These are phyloP conservation scores for Pseudocheirus occidentalis DNA, from an alignment of 2,797 vertebrate genomes.

Conservation along the genomic window DNA sequence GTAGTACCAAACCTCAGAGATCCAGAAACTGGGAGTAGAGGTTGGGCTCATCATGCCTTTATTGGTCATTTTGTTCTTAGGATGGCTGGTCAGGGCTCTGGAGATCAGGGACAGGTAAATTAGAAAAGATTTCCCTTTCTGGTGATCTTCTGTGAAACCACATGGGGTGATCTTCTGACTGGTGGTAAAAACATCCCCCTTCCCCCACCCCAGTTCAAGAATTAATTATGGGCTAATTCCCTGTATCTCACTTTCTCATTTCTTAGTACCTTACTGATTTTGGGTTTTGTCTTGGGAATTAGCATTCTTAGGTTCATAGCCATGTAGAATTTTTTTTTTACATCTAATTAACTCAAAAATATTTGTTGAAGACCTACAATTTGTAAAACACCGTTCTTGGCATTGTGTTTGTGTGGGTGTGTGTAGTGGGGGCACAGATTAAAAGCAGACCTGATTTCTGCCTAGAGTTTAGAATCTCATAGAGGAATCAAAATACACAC, in stretches of 20 bases:
- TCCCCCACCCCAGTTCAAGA: not conserved
- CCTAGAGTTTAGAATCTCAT: not conserved
- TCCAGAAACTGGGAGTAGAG: conserved; percentile 21
- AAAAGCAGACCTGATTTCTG: not conserved
- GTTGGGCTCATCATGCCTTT: not conserved
- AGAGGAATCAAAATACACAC: not conserved
- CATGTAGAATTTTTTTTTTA: not conserved
- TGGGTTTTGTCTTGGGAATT: not conserved
- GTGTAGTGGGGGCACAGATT: not conserved
- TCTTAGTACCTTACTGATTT: not conserved
- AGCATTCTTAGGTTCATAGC: not conserved
- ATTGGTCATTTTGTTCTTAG: not conserved
- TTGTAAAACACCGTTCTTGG: not conserved
- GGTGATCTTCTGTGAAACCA: not conserved
- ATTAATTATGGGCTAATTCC: not conserved
- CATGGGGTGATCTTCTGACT: not conserved
- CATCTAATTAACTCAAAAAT: not conserved
- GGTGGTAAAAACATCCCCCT: not conserved
- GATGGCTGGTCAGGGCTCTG: not conserved
- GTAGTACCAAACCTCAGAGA: not conserved
- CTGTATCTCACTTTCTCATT: not conserved
- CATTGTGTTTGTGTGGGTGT: not conserved
- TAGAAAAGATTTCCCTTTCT: not conserved
- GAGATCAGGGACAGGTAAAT: not conserved
- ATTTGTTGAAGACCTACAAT: conserved; percentile 1